Conservation (phyloP, 2,888 invertebrate genomes). For the Lasioglossum figueresi region DNA sequence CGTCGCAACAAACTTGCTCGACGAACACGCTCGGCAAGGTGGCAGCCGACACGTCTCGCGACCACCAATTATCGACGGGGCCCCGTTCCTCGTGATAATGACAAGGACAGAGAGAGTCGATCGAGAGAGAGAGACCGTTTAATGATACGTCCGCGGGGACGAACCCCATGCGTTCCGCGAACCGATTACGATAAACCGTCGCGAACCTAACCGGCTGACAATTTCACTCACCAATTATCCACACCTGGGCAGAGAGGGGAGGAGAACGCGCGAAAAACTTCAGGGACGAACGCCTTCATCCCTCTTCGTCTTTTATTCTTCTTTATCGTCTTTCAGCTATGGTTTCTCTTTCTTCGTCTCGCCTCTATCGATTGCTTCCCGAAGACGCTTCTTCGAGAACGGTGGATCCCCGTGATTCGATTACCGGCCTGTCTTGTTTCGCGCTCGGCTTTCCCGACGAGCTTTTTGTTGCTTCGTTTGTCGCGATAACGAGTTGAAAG, state of each 20-base stretch:
- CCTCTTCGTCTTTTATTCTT: not conserved
- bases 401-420: constrained; percentile 39
- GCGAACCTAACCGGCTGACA: constrained; percentile 25
- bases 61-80: constrained; percentile 27
- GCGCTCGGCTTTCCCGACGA: not conserved
- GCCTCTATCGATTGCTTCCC: constrained; percentile 8
- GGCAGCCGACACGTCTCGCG: not conserved
- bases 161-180: constrained; percentile 2
- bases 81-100: constrained; percentile 26
- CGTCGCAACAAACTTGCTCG: not conserved
- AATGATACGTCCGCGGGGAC: constrained; percentile 35
- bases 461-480: constrained; percentile 41
- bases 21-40: not conserved
- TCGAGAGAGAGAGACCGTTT: constrained; percentile 15
- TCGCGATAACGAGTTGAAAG: constrained; percentile 52
- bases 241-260: not conserved
- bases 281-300: not conserved
- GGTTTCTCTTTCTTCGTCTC: not conserved
- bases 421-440: constrained; percentile 29
- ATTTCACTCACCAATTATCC: constrained; percentile 35
- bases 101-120: constrained; percentile 14
- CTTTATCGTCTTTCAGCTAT: not conserved
- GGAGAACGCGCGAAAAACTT: not conserved
- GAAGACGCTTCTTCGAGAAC: constrained; percentile 13
- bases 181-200: constrained; percentile 31